Evolutionary conservation across 2,888 invertebrate species (phyloP).

Genomic region (Pristionchus maxplancki): DNA sequence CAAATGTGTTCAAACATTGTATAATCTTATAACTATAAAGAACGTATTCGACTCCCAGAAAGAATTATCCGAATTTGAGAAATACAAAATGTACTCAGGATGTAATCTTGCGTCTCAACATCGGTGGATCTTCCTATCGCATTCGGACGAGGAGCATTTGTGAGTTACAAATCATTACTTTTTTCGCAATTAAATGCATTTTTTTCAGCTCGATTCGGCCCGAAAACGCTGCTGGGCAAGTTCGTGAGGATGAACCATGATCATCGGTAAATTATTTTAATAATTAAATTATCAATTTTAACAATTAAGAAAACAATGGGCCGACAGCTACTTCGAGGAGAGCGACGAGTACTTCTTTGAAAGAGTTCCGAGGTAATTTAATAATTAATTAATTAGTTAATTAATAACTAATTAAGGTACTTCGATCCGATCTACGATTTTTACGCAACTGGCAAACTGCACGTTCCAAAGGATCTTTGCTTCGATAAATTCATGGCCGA

Average conservation of each 20-base stretch:
- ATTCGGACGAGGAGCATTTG: slow-evolving; percentile 72
- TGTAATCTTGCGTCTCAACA: slow-evolving; percentile 74
- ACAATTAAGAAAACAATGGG: slow-evolving; percentile 67
- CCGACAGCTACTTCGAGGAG: slow-evolving; percentile 75
- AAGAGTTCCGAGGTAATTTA: slow-evolving; percentile 70
- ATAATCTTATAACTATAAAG: too few species aligned
- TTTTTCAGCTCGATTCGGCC: slow-evolving; percentile 59
- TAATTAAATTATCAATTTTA: background rate
- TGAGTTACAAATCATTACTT: slow-evolving; percentile 53
- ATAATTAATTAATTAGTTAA: background rate
- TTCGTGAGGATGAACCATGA: slow-evolving; percentile 76
- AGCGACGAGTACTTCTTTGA: slow-evolving; percentile 76
- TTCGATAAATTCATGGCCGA: slow-evolving; percentile 77
- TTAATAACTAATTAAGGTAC: slow-evolving; percentile 63
- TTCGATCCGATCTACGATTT: slow-evolving; percentile 77
- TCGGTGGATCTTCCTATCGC: slow-evolving; percentile 74
- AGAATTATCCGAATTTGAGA: too few species aligned
- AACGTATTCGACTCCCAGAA: too few species aligned
- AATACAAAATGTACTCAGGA: too few species aligned
- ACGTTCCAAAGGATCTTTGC: slow-evolving; percentile 76
- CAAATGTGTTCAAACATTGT: too few species aligned
- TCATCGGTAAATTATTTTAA: slow-evolving; percentile 57
- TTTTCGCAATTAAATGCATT: background rate
- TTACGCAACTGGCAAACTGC: slow-evolving; percentile 76
- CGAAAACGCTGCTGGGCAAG: slow-evolving; percentile 59